Base-by-base conservation (phyloP, 64 coral and sea anemone species). In the Stylophora pistillata region DNA sequence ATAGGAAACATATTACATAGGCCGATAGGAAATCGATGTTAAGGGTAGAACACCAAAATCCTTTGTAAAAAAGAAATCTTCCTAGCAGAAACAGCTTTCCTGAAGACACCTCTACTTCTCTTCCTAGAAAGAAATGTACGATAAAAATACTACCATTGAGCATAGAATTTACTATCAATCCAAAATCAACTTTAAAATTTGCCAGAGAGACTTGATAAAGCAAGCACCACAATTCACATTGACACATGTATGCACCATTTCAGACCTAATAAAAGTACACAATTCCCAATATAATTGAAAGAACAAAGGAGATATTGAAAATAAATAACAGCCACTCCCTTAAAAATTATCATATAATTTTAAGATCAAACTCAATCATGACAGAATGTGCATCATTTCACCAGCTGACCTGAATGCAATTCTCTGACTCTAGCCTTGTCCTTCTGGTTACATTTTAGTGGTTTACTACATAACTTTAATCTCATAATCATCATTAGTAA, bases 401-500 rank as follows among this genome's bases (percentile, higher is more conserved):
- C 53, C 58, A 6, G 27, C 77, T 79, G 56, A 79, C 77, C 77
- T 79, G 23, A 60, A 13, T 15, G 53, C n/a, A 30, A 30, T 30
- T 79, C 55, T 29, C 58, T 60, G 77, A 56, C 26, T 60, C 30
- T 30, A 59, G n/a, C 17, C 55, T 79, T 26, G 15, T 31, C 28
- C 77, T 59, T 59, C 55, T 79, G 58, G 77, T 13, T 58, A 79
- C 7, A 30, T 60, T 79, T 79, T 79, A 79, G 54, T 30, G 56
- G 77, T 79, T 79, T 31, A 79, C 77, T 79, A 79, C 27, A 23
- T 29, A 79, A 79, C 0, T 58, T 55, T 31, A 79, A 58, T 79
- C 55, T 79, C 55, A 79, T 3, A 79, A 79, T 79, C 77, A 79
- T 31, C 77, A 55, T 59, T 79, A 79, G 77, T 59, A 79, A 58